Evolutionary conservation across 2,797 vertebrate species (phyloP).

Genomic region (Crenuchus spilurus): DNA sequence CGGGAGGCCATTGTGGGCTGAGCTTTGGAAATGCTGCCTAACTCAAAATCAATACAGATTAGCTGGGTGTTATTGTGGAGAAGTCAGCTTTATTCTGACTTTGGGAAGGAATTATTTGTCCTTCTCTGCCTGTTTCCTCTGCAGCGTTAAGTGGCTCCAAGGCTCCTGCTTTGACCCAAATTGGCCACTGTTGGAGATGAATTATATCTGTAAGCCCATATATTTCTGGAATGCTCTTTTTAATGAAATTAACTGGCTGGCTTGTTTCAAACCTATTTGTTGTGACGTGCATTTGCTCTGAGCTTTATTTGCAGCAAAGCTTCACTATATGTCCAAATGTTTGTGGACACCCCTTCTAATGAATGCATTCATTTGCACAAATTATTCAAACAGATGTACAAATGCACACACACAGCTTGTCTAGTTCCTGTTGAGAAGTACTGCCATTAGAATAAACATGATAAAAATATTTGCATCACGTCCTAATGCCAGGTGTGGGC

Average conservation of each 20-base stretch:
- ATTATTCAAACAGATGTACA: too few relatives aligned
- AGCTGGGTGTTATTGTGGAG: constrained; percentile 66
- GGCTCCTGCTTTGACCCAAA: not conserved
- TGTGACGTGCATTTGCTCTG: not conserved
- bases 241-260: not conserved
- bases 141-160: not conserved
- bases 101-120: constrained; percentile 61
- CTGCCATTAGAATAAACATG: too few relatives aligned
- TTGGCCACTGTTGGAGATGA: not conserved
- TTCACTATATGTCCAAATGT: too few relatives aligned
- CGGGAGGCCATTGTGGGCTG: constrained; percentile 57
- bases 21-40: constrained; percentile 63
- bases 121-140: not conserved
- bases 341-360: too few relatives aligned
- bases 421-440: too few relatives aligned
- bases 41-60: constrained; percentile 72
- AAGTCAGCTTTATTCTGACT: constrained; percentile 66
- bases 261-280: not conserved
- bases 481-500: too few relatives aligned
- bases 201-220: not conserved
- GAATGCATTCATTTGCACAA: too few relatives aligned
- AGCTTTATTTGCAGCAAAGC: too few relatives aligned
- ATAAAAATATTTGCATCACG: too few relatives aligned
- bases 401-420: too few relatives aligned
- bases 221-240: not conserved